These are phyloP conservation scores for Melinaea marsaeus DNA, from an alignment of 2,888 invertebrate genomes.

Conservation along the genomic window DNA sequence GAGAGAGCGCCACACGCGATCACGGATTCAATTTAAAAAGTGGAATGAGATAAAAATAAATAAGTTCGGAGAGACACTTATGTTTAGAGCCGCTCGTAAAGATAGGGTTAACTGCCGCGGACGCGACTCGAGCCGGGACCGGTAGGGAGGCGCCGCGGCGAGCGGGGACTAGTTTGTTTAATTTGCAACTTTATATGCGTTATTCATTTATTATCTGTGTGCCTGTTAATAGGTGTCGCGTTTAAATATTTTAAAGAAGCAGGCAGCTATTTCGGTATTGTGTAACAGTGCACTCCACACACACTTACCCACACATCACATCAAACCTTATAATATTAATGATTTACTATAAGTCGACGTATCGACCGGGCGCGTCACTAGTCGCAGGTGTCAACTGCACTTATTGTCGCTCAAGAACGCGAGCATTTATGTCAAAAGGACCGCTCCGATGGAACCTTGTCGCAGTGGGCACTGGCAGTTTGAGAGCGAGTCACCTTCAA, in stretches of 20 bases:
- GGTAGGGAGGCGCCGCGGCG: constrained; percentile 52
- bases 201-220: not conserved
- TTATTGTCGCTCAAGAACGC: constrained; percentile 61
- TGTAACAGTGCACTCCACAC: constrained; percentile 1
- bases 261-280: not conserved
- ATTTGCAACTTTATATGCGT: constrained; percentile 26
- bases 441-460: constrained; percentile 63
- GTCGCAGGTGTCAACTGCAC: constrained; percentile 67
- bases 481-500: constrained; percentile 45
- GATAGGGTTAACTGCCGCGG: constrained; percentile 76
- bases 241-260: too few species aligned
- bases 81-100: constrained; percentile 76
- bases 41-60: constrained; percentile 77
- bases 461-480: constrained; percentile 54
- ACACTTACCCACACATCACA: not conserved
- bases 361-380: constrained; percentile 47
- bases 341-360: not conserved
- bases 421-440: constrained; percentile 73
- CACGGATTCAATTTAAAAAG: constrained; percentile 75
- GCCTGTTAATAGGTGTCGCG: too few species aligned
- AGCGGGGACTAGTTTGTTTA: constrained; percentile 29
- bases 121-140: constrained; percentile 72
- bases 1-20: constrained; percentile 69
- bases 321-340: too few species aligned
- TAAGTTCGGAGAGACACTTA: constrained; percentile 76